phyloP scores from a whole-genome alignment of 2,113 vertebrate genomes.

The Ascaphus truei region DNA sequence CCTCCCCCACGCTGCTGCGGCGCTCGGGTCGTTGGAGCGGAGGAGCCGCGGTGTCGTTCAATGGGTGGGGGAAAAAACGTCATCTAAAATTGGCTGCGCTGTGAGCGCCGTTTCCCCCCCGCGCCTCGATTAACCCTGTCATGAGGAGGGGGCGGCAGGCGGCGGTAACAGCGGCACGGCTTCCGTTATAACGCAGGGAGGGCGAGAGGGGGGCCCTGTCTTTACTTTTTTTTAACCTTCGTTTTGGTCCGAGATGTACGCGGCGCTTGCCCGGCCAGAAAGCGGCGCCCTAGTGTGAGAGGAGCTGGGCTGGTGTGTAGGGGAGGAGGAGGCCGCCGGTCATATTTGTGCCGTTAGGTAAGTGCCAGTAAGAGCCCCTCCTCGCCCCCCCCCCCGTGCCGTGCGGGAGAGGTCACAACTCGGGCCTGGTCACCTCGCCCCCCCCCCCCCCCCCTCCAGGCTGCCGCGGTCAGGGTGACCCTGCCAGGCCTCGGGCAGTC shows the following conservation, averaged over 20 bases:
- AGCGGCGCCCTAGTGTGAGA: neutral
- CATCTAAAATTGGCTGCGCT: no score
- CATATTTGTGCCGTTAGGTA: conserved; percentile 8
- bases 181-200: neutral
- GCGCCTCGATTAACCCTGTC: no score
- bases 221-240: conserved; percentile 25
- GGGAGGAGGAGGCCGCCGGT: neutral
- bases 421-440: neutral
- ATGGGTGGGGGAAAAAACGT: no score
- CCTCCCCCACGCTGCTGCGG: neutral
- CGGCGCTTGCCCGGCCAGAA: neutral
- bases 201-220: neutral
- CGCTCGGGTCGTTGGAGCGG: neutral
- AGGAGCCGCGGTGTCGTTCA: conserved; percentile 5
- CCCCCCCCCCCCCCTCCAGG: neutral
- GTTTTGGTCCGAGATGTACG: conserved; percentile 13
- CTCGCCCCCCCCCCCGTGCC: neutral
- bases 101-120: no score
- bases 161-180: neutral
- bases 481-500: neutral
- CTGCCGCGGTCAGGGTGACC: neutral
- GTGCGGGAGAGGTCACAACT: neutral
- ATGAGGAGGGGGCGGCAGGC: no score
- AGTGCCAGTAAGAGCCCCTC: neutral
- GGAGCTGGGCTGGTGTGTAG: neutral